phyloP scores from a whole-genome alignment of 2,888 invertebrate genomes.

The Ferrisia virgata region DNA sequence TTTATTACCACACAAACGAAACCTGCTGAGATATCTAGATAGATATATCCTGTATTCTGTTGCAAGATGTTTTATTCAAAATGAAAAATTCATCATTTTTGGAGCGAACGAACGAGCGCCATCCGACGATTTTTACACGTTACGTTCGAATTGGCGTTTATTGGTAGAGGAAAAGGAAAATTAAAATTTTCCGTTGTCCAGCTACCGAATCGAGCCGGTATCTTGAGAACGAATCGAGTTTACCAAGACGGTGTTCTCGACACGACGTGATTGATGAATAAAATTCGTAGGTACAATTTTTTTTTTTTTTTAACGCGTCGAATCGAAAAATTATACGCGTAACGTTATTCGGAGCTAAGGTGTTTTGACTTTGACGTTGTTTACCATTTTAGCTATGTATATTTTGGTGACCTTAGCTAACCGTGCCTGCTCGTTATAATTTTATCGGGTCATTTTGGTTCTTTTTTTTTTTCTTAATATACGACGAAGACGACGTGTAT shows the following conservation, averaged over 20 bases:
- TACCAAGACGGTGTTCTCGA: neutral
- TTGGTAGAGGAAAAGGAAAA: neutral
- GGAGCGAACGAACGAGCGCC: neutral
- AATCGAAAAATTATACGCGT: neutral
- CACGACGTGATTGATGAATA: neutral
- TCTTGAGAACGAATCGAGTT: neutral
- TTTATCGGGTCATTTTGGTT: neutral
- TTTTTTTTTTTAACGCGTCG: neutral
- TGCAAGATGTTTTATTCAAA: neutral
- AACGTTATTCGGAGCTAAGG: too few relatives aligned
- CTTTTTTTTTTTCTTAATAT: neutral
- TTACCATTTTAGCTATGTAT: too few relatives aligned
- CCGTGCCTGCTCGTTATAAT: neutral
- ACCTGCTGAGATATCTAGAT: neutral
- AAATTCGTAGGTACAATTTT: too few relatives aligned
- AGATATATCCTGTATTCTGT: neutral
- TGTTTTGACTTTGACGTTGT: too few relatives aligned
- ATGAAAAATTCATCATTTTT: constrained; percentile 1
- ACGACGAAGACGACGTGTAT: neutral
- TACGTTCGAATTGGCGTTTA: neutral
- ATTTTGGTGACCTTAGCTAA: neutral
- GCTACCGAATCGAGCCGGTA: neutral
- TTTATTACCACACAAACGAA: neutral
- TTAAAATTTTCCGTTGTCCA: neutral
- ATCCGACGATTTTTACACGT: too few relatives aligned